phyloP scores from a whole-genome alignment of 2,888 invertebrate genomes.

The Lottia scabra region DNA sequence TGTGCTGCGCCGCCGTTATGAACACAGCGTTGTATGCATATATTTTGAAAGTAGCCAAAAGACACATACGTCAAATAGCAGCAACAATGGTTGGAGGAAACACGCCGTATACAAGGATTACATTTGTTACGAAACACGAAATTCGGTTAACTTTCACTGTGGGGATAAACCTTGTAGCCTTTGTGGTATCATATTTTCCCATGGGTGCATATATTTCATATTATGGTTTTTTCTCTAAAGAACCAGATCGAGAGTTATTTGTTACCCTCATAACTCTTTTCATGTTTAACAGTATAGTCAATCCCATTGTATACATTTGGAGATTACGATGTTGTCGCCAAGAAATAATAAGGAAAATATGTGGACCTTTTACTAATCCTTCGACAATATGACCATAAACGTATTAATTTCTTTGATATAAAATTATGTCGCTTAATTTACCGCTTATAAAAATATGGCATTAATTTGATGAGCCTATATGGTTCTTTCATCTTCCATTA shows the following conservation, averaged over 20 bases:
- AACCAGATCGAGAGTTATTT: background rate
- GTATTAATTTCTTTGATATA: too few species aligned
- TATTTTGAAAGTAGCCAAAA: background rate
- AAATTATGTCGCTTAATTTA: too few species aligned
- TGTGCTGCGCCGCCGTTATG: background rate
- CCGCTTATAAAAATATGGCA: too few species aligned
- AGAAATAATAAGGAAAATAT: background rate
- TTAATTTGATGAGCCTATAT: too few species aligned
- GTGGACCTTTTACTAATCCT: too few species aligned
- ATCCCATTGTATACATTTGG: background rate
- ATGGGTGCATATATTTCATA: background rate
- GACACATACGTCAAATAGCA: background rate
- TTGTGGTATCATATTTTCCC: background rate
- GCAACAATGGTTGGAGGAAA: constrained; percentile 4
- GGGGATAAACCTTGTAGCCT: background rate
- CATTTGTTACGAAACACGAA: background rate
- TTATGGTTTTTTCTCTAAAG: background rate
- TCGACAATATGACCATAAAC: too few species aligned
- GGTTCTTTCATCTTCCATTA: too few species aligned
- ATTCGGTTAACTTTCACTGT: background rate
- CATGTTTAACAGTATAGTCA: background rate
- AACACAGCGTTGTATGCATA: background rate
- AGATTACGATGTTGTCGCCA: background rate
- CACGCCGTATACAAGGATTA: background rate
- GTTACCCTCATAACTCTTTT: background rate